Conservation (phyloP, 2,113 vertebrate species). For the Nicator chloris region DNA sequence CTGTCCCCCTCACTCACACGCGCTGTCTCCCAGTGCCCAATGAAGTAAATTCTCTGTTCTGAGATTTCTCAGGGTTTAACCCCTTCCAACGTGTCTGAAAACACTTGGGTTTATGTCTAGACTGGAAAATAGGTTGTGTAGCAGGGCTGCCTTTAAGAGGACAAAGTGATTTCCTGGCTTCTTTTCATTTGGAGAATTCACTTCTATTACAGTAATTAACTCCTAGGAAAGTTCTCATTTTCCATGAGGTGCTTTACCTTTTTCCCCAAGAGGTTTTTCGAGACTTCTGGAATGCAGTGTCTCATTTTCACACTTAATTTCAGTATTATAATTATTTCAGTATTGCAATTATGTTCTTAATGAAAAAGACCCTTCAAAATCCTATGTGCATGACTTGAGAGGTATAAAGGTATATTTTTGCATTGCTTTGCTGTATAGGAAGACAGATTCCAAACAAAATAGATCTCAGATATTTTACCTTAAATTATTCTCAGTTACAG, state of each 20-base stretch:
- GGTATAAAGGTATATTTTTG: background rate
- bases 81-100: background rate
- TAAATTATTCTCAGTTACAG: background rate
- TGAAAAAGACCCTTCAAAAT: background rate
- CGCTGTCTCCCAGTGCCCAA: conserved; percentile 27
- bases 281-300: background rate
- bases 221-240: background rate
- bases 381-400: background rate
- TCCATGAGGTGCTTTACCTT: background rate
- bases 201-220: background rate
- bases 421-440: background rate
- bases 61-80: conserved; percentile 21
- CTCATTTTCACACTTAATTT: background rate
- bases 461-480: background rate
- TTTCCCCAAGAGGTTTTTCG: background rate
- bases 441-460: background rate
- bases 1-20: background rate
- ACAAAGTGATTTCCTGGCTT: background rate
- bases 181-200: background rate
- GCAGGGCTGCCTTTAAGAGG: background rate
- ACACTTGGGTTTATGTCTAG: background rate
- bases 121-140: background rate
- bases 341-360: background rate
- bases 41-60: conserved; percentile 32
- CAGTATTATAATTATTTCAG: background rate